Base-by-base conservation (phyloP, 92 coral and sea anemone species). In the Phenganax subtilis region DNA sequence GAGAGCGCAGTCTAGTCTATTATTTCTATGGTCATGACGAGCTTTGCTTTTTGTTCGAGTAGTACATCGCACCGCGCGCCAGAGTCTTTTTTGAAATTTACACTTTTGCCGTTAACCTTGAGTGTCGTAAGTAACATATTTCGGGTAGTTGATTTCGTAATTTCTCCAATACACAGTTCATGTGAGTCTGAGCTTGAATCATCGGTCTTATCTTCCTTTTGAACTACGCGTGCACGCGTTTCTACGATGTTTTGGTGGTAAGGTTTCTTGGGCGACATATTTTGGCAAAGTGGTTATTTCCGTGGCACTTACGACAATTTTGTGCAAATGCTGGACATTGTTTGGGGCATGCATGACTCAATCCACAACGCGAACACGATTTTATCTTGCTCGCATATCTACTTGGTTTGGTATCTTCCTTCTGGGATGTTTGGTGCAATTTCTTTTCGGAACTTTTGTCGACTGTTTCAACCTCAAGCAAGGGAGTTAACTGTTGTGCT, bases 51-150 rank as follows among this genome's bases (percentile, higher is more conserved):
- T n/a, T 27, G 7, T 14, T 81, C 51, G 14, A 81, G 82, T n/a
- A 85, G 12, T 51, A 85, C 83, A 52, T 85, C 81, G 51, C 88
- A 85, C 55, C 81, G 88, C 0, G 81, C 88, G 30, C 82, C 85
- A 12, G 88, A 81, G 85, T 85, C 88, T 16, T 81, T 5, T 65
- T 85, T 85, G 82, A 85, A 73, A n/a, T 57, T 12, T 65, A 81
- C 56, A n/a, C 65, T 14, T 67, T 81, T 51, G 15, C 10, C 75
- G 72, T 60, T 72, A 3, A 66, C 17, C 27, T 51, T 71, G 37
- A 67, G 51, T 8, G 66, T 62, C 0, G 37, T 17, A n/a, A 64
- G 6, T 64, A n/a, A n/a, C 8, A 64, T 12, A 0, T 17, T 28
- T 17, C 67, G 25, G 4, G 67, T 1, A 4, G 16, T 8, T 72